Evolutionary conservation across 2,113 vertebrate genomes (phyloP).

Genomic region (Hemiprocne comata): DNA sequence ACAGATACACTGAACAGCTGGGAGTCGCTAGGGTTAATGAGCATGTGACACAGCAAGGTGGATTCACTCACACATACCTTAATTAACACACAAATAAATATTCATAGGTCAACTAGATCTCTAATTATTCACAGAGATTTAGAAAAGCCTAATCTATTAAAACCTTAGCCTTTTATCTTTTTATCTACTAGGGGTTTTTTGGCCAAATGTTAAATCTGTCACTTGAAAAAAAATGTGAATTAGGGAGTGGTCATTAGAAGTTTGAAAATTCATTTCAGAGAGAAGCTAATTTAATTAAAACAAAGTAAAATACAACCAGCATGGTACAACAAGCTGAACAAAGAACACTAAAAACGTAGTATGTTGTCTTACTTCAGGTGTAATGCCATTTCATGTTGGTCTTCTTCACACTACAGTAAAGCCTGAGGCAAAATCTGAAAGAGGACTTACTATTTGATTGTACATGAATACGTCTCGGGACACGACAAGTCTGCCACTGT

Average conservation of each 20-base stretch:
- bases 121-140: constrained; percentile 49
- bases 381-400: background rate
- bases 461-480: background rate
- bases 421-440: background rate
- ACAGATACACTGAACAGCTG: background rate
- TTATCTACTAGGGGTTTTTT: background rate
- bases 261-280: background rate
- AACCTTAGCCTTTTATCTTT: constrained; percentile 21
- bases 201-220: background rate
- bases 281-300: constrained; percentile 39
- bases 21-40: constrained; percentile 22
- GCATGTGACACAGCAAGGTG: background rate
- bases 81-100: constrained; percentile 67
- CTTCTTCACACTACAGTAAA: background rate
- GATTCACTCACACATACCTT: constrained; percentile 19
- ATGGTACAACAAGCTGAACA: background rate
- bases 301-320: background rate
- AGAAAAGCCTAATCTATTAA: background rate
- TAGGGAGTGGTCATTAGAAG: background rate
- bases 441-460: background rate
- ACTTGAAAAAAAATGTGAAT: background rate
- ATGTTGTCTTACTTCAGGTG: background rate
- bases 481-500: background rate
- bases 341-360: background rate
- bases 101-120: constrained; percentile 54